A percentile compares a stretch with the other conserved stretches of the same genome.
phyloP scores from a whole-genome alignment of 2,797 vertebrate genomes.

The Scyliorhinus canicula region DNA sequence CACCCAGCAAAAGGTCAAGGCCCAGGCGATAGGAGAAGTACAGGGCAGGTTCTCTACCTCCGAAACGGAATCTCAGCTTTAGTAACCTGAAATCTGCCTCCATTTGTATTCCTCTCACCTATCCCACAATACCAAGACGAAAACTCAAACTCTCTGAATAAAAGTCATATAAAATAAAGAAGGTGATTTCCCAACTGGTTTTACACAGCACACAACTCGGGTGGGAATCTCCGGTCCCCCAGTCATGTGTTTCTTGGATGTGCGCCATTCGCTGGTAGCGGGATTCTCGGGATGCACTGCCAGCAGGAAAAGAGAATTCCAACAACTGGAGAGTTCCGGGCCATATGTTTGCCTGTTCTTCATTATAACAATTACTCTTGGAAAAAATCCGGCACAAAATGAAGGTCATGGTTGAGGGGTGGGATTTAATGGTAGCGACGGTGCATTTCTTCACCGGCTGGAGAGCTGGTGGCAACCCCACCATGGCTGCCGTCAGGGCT shows the following conservation, averaged over 20 bases:
- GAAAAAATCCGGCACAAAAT: neutral
- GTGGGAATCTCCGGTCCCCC: too few relatives aligned
- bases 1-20: neutral
- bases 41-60: neutral
- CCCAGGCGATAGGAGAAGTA: neutral
- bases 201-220: too few relatives aligned
- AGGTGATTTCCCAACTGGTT: neutral
- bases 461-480: too few relatives aligned
- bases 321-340: too few relatives aligned
- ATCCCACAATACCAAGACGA: neutral
- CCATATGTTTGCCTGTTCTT: neutral
- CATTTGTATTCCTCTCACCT: neutral
- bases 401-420: too few relatives aligned
- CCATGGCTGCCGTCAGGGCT: too few relatives aligned
- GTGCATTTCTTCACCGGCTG: too few relatives aligned
- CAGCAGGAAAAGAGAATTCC: too few relatives aligned
- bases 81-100: neutral
- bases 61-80: neutral
- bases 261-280: too few relatives aligned
- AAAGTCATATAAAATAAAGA: neutral
- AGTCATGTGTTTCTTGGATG: too few relatives aligned
- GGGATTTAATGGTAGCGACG: too few relatives aligned
- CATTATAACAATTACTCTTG: neutral
- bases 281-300: too few relatives aligned
- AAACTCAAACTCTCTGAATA: neutral